Base-by-base conservation (phyloP, 2,797 vertebrate genomes). In the Chelmon rostratus region DNA sequence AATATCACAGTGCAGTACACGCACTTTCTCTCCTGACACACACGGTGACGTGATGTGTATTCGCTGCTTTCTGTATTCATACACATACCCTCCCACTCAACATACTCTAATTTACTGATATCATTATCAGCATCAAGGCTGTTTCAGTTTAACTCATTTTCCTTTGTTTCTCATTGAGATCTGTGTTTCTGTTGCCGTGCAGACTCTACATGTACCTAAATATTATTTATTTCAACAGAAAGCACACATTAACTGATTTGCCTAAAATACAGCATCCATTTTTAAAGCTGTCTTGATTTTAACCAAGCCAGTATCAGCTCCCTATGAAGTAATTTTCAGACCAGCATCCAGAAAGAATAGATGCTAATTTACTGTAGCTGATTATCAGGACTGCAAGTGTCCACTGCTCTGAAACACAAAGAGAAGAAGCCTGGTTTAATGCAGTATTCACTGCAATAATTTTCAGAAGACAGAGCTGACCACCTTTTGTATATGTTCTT, bases 261-360 rank as follows among this genome's bases (percentile, higher is more conserved):
- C 8, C 7, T 54, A 69, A 28, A 47, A 56, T 19, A 44, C 42
- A 54, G 35, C 15, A 37, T 16, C 23, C 6, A 25, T 37, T 37
- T n/a, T 53, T 53, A 31, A 19, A 70, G 40, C 18, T 63, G 47
- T 70, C 7, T 38, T 77, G 12, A 23, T 78, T 49, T 69, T 19
- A 21, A 42, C 19, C 38, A 16, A 66, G 23, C 11, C 4, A 10
- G 2, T 37, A 44, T 61, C 16, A 50, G 31, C 46, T 37, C 7
- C 54, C n/a, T 57, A 19, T 25, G 62, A 31, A 31, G 15, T 64
- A 6, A 4, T 50, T n/a, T 47, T 76, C 53, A 59, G 35, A 44
- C 53, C 65, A 44, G 6, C n/a, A 13, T 52, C 21, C 18, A 33
- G 19, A 72, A 37, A 15, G 49, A 64, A 58, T 6, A 12, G 5